Evolutionary conservation across 2,797 vertebrate genomes (phyloP), one percentile per base, ranked within the genome.

Genomic region (Muraenolepis orangiensis): DNA sequence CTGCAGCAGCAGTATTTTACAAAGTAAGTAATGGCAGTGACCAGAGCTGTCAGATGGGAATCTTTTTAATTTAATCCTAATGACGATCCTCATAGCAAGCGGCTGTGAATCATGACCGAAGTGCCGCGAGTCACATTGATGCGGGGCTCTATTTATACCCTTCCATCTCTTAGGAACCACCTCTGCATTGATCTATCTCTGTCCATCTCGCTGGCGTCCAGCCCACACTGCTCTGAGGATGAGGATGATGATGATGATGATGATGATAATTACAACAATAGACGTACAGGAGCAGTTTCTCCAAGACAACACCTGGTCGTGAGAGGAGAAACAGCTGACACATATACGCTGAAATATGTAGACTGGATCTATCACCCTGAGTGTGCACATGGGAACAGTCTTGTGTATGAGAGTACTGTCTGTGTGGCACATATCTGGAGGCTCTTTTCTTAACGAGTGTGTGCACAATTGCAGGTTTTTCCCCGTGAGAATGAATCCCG

Each of bases 11-110:
- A 83, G 76, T 70, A 72, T 75, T 69, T 57, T 28, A 72, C 80
- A 81, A 82, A 80, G 84, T 88, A 91, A 91, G 86, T 92, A 92
- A 93, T 90, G 89, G 81, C 82, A 82, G 84, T 72, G 85, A 85
- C 83, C 87, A 74, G 76, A 80, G 84, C 90, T 90, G 90, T 91
- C 93, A 91, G 91, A 93, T 91, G 86, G 90, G 82, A 92, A 93
- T 92, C 90, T 90, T 93, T 87, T 93, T 91, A 93, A 94, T 93
- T 93, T 92, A 92, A 93, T 91, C 86, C 86, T 77, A 85, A 78
- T 89, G 92, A 93, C 91, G 91, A 88, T 90, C 90, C 90, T 91
- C 93, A 93, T 90, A 90, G 88, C 76, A 87, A 84, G 82, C 84
- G 82, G 87, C 86, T 85, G 87, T 93, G 91, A 93, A 89, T 90